These are phyloP conservation scores for Pycnomerus fuliginosus DNA, from an alignment of 2,888 invertebrate species.

Conservation along the genomic window DNA sequence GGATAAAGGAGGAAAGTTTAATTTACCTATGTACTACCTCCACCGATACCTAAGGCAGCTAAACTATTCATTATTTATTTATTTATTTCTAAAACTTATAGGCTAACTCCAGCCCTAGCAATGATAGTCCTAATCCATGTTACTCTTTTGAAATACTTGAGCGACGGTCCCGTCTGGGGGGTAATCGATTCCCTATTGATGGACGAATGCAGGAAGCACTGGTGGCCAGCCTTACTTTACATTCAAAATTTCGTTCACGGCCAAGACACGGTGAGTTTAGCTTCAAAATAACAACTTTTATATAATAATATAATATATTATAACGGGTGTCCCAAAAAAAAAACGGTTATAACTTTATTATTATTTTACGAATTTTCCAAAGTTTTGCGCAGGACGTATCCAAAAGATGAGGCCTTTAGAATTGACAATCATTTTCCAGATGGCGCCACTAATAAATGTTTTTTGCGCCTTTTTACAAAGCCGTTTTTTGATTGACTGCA, in stretches of 20 bases:
- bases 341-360: no score
- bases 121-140: slow-evolving; percentile 52
- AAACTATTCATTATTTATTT: slow-evolving; percentile 1
- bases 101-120: no score
- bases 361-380: no score
- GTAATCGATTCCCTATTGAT: slow-evolving; percentile 2
- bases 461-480: no score
- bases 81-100: no score
- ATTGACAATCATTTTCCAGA: no score
- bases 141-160: slow-evolving; percentile 48
- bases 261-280: slow-evolving; percentile 28
- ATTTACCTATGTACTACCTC: slow-evolving; percentile 45
- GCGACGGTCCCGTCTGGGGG: slow-evolving; percentile 53
- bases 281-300: slow-evolving; percentile 2
- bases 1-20: slow-evolving; percentile 40
- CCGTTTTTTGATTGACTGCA: no score
- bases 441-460: no score
- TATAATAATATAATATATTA: no score
- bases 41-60: slow-evolving; percentile 48
- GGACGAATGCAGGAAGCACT: slow-evolving; percentile 36
- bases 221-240: slow-evolving; percentile 47
- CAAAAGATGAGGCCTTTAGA: no score
- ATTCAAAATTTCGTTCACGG: slow-evolving; percentile 43
- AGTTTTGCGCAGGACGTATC: no score
- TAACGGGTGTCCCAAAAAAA: no score